Base-by-base conservation (phyloP, 2,888 invertebrate genomes). In the Ditylenchus weischeri region DNA sequence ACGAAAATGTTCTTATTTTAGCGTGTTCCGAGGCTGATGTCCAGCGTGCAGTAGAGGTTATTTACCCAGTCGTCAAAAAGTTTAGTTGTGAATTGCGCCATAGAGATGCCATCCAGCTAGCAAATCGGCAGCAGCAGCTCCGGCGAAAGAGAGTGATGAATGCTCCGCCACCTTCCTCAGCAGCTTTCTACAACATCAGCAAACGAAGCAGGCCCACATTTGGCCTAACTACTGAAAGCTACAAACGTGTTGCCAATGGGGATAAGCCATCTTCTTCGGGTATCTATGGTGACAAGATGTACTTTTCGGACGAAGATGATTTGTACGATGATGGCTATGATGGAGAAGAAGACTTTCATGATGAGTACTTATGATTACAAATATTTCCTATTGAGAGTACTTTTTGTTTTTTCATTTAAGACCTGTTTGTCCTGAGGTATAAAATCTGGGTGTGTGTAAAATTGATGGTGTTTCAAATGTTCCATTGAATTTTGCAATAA, bases 51-150 rank as follows among this genome's bases (percentile, higher is more conserved):
- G 75, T 80, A 54, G 69, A 74, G 29, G 72, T 70, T 43, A 74
- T 82, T 57, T 83, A 77, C 62, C 79, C 78, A 18, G 75, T 78
- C 54, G 74, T 82, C 43, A 62, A 71, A n/a, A 70, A 77, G 65
- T 82, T 78, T 71, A 69, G 29, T 2, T 76, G 72, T 50, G 49
- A 50, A n/a, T 11, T 23, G 29, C 62, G 58, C 21, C 23, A 43
- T 49, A 4, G 62, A 4, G 65, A 48, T 21, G 35, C 15, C 62
- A 15, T 21, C 19, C 63, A 43, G 10, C 15, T 38, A 35, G 36
- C 10, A 36, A 60, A 21, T 38, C 57, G 48, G 7, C 54, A 64
- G 64, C 62, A 21, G 38, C 38, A 19, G 19, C 19, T 38, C 35
- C 23, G 23, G 11, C 29, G 38, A 23, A 18, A 48, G 35, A 18